phyloP scores from a whole-genome alignment of 2,113 vertebrate genomes.

The Vanacampus margaritifer region DNA sequence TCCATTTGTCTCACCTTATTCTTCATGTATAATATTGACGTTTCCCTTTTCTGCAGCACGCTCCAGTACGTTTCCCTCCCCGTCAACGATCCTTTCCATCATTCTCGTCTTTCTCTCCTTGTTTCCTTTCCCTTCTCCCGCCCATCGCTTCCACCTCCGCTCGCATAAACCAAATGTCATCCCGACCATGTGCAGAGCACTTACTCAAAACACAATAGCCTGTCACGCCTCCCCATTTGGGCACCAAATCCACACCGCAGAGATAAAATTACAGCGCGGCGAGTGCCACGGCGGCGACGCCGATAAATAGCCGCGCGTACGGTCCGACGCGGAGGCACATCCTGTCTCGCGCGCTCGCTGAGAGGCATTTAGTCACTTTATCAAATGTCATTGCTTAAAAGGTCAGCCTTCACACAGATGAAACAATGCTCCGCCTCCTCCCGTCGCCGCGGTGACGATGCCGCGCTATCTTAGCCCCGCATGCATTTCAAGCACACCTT shows the following conservation, averaged over 20 bases:
- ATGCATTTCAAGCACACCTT: conserved; percentile 39
- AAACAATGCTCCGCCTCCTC: conserved; percentile 50
- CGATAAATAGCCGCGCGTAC: conserved; percentile 27
- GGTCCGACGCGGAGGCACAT: conserved; percentile 15
- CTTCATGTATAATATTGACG: not conserved
- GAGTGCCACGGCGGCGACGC: conserved; percentile 6
- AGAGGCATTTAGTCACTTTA: conserved; percentile 49
- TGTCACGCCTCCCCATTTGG: conserved; percentile 39
- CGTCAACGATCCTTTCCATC: not conserved
- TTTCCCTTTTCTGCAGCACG: not conserved
- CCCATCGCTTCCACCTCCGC: not conserved
- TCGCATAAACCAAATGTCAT: conserved; percentile 29
- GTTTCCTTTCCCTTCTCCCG: not conserved
- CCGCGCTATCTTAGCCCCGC: conserved; percentile 27
- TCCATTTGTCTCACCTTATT: not conserved
- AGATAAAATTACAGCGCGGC: conserved; percentile 29
- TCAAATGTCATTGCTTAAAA: conserved; percentile 57
- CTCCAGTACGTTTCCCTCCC: not conserved
- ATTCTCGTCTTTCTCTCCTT: not conserved
- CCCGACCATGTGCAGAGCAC: conserved; percentile 12
- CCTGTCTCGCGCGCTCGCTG: conserved; percentile 11
- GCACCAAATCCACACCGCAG: conserved; percentile 13
- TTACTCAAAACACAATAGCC: conserved; percentile 43
- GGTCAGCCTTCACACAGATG: conserved; percentile 51
- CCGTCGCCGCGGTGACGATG: conserved; percentile 36